Base-by-base conservation (phyloP, 2,113 vertebrate genomes). In the Pyxicephalus adspersus region DNA sequence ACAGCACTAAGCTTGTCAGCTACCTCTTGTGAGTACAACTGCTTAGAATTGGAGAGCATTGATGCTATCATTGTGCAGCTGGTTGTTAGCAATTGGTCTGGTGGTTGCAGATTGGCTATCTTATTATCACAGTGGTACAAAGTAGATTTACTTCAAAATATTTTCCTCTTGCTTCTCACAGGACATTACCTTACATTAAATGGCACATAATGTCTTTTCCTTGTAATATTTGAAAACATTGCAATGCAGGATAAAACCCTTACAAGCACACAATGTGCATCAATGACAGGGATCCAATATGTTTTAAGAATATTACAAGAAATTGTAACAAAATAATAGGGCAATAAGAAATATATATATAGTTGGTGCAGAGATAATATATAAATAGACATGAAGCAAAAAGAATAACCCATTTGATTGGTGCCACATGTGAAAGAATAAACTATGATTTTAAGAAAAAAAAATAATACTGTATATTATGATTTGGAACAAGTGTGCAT, bases 361-460 rank as follows among this genome's bases (percentile, higher is more conserved):
- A 52, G 45, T 70, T 26, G 50, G 67, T 70, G 26, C 25, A 52
- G 45, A 19, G 67, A 70, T 70, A 70, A 45, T 45, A 13, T 52
- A 70, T 70, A 22, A 70, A 70, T 45, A 54, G 45, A 70, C 25
- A 52, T 28, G 52, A 22, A 52, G 52, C 23, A 11, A 45, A 70
- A 52, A 52, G 45, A 22, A 54, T n/a, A n/a, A n/a, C n/a, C n/a
- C n/a, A n/a, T n/a, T n/a, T n/a, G n/a, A n/a, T n/a, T n/a, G n/a
- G n/a, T n/a, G n/a, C n/a, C n/a, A n/a, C n/a, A n/a, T n/a, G n/a
- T n/a, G n/a, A 70, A 70, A 26, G 28, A 23, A 70, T 52, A 52
- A 6, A 2, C 52, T 55, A 72, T 57, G 20, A 57, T 73, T 20
- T 23, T 4, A 22, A 17, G 26, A 31, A 34, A 54, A 23, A 19